Base-by-base conservation (phyloP, 2,797 vertebrate species). In the Pteropus rufus region DNA sequence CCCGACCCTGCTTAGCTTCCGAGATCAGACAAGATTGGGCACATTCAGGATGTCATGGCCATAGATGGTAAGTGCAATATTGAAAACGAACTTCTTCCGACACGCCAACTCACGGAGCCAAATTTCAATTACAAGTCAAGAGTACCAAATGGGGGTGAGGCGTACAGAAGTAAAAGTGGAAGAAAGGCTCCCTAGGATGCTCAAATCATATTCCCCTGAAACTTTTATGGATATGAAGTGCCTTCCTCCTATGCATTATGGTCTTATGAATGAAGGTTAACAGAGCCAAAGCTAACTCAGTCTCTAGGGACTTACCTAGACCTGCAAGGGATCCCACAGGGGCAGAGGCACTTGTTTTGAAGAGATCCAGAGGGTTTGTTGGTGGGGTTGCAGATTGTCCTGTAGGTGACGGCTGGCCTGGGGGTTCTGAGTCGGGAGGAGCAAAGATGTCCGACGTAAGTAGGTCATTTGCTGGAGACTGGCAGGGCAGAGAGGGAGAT, bases 361-460 rank as follows among this genome's bases (percentile, higher is more conserved):
- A 99, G 76, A 99, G 94, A 64, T 99, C 98, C 92, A 98, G 89
- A 75, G 99, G 97, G 86, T 89, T 98, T 64, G 98, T 67, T 9
- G 96, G 89, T 8, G 96, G 88, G 11, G 93, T 86, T 85, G 92
- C 82, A 77, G 98, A 91, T 5, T 98, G 98, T 95, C 77, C 49
- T 23, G 91, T 83, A 49, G 97, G 77, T 54, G 98, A 84, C 0
- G 58, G 96, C 92, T 98, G 93, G 24, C 52, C 89, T 92, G 98
- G 93, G 84, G 69, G 94, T 67, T 99, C 98, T 64, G 97, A 88
- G 96, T 98, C 10, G 1, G 88, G 58, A 34, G 98, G 80, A 93
- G 92, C 96, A 97, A 99, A 99, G 52, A 99, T 96, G 60, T 99
- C 99, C 87, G 99, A 97, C 76, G 99, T 99, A 98, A 99, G 99